A percentile compares a stretch with the other conserved stretches of the same genome.
Evolutionary conservation across 2,888 invertebrate genomes (phyloP).

Genomic region (Hypomecis punctinalis): DNA sequence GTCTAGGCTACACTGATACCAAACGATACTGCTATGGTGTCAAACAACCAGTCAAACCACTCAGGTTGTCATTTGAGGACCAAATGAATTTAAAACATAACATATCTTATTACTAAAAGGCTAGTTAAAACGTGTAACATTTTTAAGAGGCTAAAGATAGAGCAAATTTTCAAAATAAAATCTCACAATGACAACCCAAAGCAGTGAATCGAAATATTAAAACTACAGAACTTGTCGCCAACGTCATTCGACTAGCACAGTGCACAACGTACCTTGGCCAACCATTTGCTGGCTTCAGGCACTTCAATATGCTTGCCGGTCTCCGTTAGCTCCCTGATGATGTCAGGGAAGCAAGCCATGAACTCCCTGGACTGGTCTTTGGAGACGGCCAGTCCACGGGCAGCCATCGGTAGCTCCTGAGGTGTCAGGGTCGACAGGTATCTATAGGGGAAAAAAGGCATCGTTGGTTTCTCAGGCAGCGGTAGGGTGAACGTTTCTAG

Average conservation of each 20-base stretch:
- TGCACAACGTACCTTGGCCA: constrained; percentile 87
- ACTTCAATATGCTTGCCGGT: constrained; percentile 90
- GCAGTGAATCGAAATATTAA: neutral
- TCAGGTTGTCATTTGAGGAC: constrained; percentile 21
- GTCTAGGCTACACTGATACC: constrained; percentile 15
- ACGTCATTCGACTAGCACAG: constrained; percentile 59
- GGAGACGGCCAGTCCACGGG: constrained; percentile 87
- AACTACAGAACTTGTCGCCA: constrained; percentile 30
- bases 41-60: constrained; percentile 9
- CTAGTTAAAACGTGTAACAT: neutral
- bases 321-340: constrained; percentile 93
- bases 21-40: constrained; percentile 15
- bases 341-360: constrained; percentile 94
- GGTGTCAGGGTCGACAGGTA: constrained; percentile 87
- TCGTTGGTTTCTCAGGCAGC: constrained; percentile 36
- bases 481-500: constrained; percentile 37
- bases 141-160: no score
- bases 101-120: neutral
- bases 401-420: constrained; percentile 85
- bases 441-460: constrained; percentile 67
- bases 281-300: constrained; percentile 92
- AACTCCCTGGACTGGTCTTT: constrained; percentile 95
- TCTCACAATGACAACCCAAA: constrained; percentile 17
- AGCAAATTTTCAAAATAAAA: no score
- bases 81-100: neutral